Percentiles rank a stretch among this genome's conserved stretches.
These are phyloP conservation scores for Coleophora deauratella DNA, from an alignment of 2,888 invertebrate genomes.

Conservation along the genomic window DNA sequence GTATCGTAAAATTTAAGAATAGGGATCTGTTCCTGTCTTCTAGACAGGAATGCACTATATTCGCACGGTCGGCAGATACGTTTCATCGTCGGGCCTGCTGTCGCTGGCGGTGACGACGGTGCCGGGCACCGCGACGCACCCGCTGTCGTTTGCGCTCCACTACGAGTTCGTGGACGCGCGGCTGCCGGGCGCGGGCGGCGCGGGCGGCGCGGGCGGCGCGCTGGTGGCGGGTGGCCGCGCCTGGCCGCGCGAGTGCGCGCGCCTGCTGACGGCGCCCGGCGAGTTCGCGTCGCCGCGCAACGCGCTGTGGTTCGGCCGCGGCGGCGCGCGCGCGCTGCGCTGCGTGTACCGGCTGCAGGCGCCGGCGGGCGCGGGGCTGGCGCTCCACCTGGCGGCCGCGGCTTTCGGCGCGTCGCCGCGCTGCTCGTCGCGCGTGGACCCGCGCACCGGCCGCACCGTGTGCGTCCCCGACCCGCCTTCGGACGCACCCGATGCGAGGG, in stretches of 20 bases:
- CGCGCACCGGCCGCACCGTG: slow-evolving; percentile 78
- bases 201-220: slow-evolving; percentile 69
- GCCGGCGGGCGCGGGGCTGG: slow-evolving; percentile 77
- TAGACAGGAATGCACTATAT: too few species aligned
- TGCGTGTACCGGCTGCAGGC: slow-evolving; percentile 86
- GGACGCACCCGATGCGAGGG: slow-evolving; percentile 14
- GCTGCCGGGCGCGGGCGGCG: slow-evolving; percentile 82
- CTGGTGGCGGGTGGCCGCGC: slow-evolving; percentile 43
- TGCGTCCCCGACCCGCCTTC: slow-evolving; percentile 36
- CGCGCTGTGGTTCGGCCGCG: slow-evolving; percentile 88
- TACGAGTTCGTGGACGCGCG: slow-evolving; percentile 90
- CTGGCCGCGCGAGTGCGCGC: slow-evolving; percentile 46
- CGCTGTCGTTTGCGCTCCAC: slow-evolving; percentile 80
- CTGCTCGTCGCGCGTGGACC: slow-evolving; percentile 81
- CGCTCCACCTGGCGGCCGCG: slow-evolving; percentile 79
- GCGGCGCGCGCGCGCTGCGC: slow-evolving; percentile 83
- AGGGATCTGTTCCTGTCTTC: too few species aligned
- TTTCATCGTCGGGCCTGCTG: slow-evolving; percentile 57
- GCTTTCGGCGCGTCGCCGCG: slow-evolving; percentile 76
- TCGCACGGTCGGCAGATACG: slow-evolving; percentile 82
- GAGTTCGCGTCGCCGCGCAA: slow-evolving; percentile 85
- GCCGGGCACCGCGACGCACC: slow-evolving; percentile 86
- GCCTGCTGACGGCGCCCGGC: slow-evolving; percentile 50
- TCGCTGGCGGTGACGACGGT: slow-evolving; percentile 64
- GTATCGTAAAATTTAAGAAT: too few species aligned